Base-by-base conservation (phyloP, 2,888 invertebrate species). In the Plebejus argus region DNA sequence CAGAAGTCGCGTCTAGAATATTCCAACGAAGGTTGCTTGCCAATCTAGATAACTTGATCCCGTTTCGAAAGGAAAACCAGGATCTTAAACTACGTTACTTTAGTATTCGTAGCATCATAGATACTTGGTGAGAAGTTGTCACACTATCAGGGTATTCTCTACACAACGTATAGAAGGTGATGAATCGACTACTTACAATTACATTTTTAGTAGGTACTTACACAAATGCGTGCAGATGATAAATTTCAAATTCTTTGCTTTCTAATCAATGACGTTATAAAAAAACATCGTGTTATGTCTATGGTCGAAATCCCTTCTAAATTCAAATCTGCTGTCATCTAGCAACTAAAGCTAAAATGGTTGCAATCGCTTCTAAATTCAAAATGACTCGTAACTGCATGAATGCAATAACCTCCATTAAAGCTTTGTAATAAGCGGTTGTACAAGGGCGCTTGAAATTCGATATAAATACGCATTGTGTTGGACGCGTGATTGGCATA, bases 401-500 rank as follows among this genome's bases (percentile, higher is more conserved):
- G n/a, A 61, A 45, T 53, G 20, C 39, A 39, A 12, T n/a, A 71
- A 71, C 71, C 8, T 39, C 71, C 35, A 35, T 71, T 70, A 70
- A 28, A 66, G 66, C 28, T 66, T 39, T 71, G 39, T 71, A 71
- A 39, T 71, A 71, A 39, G 39, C 39, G 39, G 71, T 71, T 72
- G 76, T 66, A 76, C 61, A 76, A 45, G 66, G 76, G 12, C 45
- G 18, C 45, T 72, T 77, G 56, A 58, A 77, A 72, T 72, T 58
- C 53, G 58, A 72, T 56, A 35, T 72, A 53, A 72, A 72, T 72
- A 77, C 70, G 79, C 66, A 80, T 81, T 81, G 81, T 81, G 76
- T 78, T 76, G 77, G 78, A 79, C 78, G 79, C 84, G 82, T 83
- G 84, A 81, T 82, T 80, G 80, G 81, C 80, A 82, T 83, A 81